Evolutionary conservation across 2,888 invertebrate genomes (phyloP).

Genomic region (Nebria salina): DNA sequence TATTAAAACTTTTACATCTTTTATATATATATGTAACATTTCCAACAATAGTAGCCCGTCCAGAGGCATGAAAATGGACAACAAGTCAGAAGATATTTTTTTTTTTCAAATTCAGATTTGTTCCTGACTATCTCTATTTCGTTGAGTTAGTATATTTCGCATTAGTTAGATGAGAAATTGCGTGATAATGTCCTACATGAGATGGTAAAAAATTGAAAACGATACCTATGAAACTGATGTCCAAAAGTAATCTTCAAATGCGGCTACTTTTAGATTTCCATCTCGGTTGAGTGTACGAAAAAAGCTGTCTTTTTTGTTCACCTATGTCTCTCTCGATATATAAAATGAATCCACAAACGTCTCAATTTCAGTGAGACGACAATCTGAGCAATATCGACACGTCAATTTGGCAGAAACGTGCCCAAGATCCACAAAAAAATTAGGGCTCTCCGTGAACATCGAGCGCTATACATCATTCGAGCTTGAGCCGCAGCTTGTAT

Average conservation of each 20-base stretch:
- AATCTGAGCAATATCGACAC: conserved; percentile 39
- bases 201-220: background rate
- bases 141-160: no score
- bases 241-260: background rate
- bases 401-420: conserved; percentile 28
- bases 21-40: conserved; percentile 23
- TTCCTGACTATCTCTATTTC: no score
- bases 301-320: background rate
- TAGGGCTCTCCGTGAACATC: conserved; percentile 27
- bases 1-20: conserved; percentile 45
- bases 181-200: no score
- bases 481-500: background rate
- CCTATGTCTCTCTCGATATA: background rate
- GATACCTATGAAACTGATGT: background rate
- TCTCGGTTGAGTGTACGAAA: background rate
- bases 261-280: background rate
- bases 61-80: background rate
- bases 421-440: conserved; percentile 23
- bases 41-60: background rate
- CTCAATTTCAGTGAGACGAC: conserved; percentile 30
- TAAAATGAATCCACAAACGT: conserved; percentile 20
- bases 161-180: no score
- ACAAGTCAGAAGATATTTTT: background rate
- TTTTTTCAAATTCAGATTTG: no score
- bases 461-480: conserved; percentile 26